Conservation (phyloP, 2,113 vertebrate species). For the pig (Sus scrofa) region DNA sequence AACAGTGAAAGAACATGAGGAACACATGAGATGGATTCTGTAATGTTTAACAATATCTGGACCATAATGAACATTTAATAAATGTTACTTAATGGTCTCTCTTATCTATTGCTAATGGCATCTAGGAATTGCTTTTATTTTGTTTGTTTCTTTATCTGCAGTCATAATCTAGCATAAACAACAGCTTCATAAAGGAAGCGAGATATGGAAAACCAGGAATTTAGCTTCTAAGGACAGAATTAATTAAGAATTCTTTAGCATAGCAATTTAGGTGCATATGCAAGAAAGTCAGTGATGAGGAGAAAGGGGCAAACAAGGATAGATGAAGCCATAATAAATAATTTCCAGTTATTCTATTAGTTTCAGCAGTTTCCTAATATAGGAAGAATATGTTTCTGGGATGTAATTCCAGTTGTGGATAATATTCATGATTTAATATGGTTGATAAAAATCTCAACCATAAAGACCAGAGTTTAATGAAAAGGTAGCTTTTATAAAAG, state of each 20-base stretch:
- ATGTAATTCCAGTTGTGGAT: slow-evolving; percentile 35
- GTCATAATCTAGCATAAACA: not conserved
- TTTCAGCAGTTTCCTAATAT: not conserved
- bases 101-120: not conserved
- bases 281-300: not conserved
- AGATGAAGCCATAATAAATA: not conserved
- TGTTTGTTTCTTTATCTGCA: not conserved
- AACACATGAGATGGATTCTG: not conserved
- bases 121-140: not conserved
- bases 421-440: slow-evolving; percentile 25
- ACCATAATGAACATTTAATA: not conserved
- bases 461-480: slow-evolving; percentile 71
- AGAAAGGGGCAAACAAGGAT: not conserved
- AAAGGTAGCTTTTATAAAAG: slow-evolving; percentile 46
- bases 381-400: slow-evolving; percentile 29
- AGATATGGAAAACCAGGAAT: not conserved
- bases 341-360: not conserved
- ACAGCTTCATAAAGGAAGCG: not conserved
- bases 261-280: not conserved
- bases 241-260: not conserved
- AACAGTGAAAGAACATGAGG: not conserved
- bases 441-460: slow-evolving; percentile 64
- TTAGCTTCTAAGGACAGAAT: not conserved
- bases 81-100: not conserved
- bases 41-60: not conserved